phyloP scores from a whole-genome alignment of 2,888 invertebrate species.

The Merodon equestris region DNA sequence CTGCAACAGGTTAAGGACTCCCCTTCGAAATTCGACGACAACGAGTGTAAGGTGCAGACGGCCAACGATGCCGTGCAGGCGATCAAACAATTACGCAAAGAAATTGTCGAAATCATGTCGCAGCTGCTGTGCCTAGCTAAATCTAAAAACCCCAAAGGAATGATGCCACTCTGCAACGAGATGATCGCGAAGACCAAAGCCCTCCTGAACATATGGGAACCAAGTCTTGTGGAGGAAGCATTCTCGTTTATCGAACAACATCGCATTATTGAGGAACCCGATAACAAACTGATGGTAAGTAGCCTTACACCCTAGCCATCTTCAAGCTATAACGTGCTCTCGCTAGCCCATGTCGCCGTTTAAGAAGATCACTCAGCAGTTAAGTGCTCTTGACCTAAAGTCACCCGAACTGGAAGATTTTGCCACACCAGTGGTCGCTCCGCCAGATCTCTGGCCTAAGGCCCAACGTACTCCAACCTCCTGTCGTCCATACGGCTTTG shows the following conservation, averaged over 20 bases:
- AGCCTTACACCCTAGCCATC: not conserved
- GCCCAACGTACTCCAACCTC: constrained; percentile 67
- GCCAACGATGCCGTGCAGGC: constrained; percentile 91
- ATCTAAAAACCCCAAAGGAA: constrained; percentile 85
- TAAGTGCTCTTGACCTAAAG: constrained; percentile 85
- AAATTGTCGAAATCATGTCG: constrained; percentile 88
- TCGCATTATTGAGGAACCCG: constrained; percentile 79
- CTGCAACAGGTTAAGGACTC: constrained; percentile 90
- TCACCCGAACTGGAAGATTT: constrained; percentile 87
- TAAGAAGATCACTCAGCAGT: constrained; percentile 87
- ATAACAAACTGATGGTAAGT: constrained; percentile 77
- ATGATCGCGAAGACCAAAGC: constrained; percentile 89
- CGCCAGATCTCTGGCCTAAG: constrained; percentile 84
- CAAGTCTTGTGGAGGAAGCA: constrained; percentile 91
- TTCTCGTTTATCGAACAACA: constrained; percentile 90
- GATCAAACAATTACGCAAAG: constrained; percentile 86
- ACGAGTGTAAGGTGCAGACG: constrained; percentile 88
- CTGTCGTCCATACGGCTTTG: constrained; percentile 72
- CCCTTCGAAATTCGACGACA: constrained; percentile 83
- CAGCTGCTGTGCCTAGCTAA: constrained; percentile 86
- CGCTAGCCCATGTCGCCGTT: constrained; percentile 84
- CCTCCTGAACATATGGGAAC: constrained; percentile 91
- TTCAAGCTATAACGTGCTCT: not conserved
- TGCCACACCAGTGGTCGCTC: constrained; percentile 84
- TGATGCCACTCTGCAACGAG: constrained; percentile 87